Base-by-base conservation (phyloP, 2,797 vertebrate genomes). In the Enteromius thamalakanensis region DNA sequence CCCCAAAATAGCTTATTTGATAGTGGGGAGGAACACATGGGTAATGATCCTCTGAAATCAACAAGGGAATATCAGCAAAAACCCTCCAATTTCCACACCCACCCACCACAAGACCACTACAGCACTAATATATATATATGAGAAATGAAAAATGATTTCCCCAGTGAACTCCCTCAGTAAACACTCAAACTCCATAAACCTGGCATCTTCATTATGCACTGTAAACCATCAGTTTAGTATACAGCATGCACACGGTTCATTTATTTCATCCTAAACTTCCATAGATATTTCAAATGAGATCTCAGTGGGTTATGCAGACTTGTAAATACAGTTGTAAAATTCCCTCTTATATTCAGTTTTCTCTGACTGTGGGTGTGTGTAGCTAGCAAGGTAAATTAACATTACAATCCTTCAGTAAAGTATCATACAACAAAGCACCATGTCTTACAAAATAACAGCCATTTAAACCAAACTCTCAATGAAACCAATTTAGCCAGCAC, bases 1-100 rank as follows among this genome's bases (percentile, higher is more conserved):
- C 29, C 79, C 34, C 26, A 68, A 79, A 84, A 86, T 74, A 86
- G 26, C 58, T 74, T 32, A 32, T 34, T 74, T 26, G 42, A 74
- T 74, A 64, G 40, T 47, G 55, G 29, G 7, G 29, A 64, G 14
- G 9, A 74, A 51, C 40, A 74, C 21, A 45, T 74, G 42, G 69
- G 37, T 80, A 60, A 55, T 55, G 23, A 81, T 62, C 55, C 37
- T 49, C 55, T 49, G 45, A 74, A 72, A 64, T 51, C 40, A 64
- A 51, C 12, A 37, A 42, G 69, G 70, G 37, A 62, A 32, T 81
- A 71, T 76, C 14, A 34, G 21, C 29, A 71, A 32, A 40, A 71
- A 47, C 26, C 2, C 17, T n/a, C 5, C 23, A 60, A 10, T 60
- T 70, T 37, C 26, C 67, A 76, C 17, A 60, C 37, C 34, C 17